Conservation (phyloP, 1,140 invertebrate genomes). For the Drosophila nigrodunni region DNA sequence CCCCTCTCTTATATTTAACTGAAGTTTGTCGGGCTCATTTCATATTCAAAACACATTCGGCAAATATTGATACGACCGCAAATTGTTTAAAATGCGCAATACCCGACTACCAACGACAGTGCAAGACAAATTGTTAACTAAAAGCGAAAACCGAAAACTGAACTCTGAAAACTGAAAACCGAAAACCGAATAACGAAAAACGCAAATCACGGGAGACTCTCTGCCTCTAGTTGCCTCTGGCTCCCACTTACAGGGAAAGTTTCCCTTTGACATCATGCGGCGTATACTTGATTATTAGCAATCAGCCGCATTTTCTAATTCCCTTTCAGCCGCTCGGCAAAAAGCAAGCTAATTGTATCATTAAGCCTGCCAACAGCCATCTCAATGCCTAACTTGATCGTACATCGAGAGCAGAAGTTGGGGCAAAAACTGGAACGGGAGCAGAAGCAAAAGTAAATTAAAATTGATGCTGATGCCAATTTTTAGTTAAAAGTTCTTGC, state of each 20-base stretch:
- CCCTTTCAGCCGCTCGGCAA: slow-evolving; percentile 11
- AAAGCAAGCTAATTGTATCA: slow-evolving; percentile 71
- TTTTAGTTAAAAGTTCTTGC: slow-evolving; percentile 60
- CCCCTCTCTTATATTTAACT: not conserved
- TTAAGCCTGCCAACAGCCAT: slow-evolving; percentile 48
- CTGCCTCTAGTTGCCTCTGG: not conserved
- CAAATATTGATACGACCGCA: slow-evolving; percentile 83
- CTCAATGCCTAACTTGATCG: slow-evolving; percentile 27
- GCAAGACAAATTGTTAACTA: slow-evolving; percentile 76
- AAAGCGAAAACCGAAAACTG: slow-evolving; percentile 45
- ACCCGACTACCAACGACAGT: slow-evolving; percentile 50
- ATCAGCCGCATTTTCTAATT: slow-evolving; percentile 56
- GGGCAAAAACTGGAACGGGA: too few relatives aligned
- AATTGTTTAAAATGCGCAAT: slow-evolving; percentile 82
- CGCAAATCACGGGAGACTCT: slow-evolving; percentile 67
- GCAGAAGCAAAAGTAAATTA: slow-evolving; percentile 58
- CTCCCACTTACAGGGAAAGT: slow-evolving; percentile 50
- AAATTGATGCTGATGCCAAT: slow-evolving; percentile 75
- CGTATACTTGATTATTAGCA: slow-evolving; percentile 77
- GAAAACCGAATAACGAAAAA: slow-evolving; percentile 37
- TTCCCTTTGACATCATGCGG: slow-evolving; percentile 46
- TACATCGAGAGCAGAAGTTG: slow-evolving; percentile 5
- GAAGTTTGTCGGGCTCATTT: slow-evolving; percentile 60
- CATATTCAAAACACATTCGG: slow-evolving; percentile 83
- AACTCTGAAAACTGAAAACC: not conserved